Evolutionary conservation across 2,113 vertebrate species (phyloP), one percentile per base, ranked within the genome.

Genomic region (Eretmochelys imbricata): DNA sequence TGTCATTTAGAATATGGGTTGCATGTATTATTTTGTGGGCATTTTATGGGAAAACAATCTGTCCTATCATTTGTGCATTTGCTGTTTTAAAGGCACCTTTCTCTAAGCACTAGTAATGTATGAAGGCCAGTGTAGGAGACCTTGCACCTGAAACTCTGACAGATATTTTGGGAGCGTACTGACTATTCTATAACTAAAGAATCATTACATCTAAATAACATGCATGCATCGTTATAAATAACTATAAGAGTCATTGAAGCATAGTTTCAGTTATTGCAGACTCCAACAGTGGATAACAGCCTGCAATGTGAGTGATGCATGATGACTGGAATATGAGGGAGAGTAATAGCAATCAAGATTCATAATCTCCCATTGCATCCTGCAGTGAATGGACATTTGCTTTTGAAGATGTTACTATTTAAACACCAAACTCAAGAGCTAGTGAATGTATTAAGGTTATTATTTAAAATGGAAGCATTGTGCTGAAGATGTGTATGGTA

Each of bases 11-110:
- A 35, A 4, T 3, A 31, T 20, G 6, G 38, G 8, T 4, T 5
- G 12, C 48, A 24, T 7, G 35, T 5, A n/a, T 72, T 51, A 75
- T 16, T 38, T 62, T 83, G n/a, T 76, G 57, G 62, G 46, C 0
- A 0, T 31, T 88, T 65, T 84, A 17, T 35, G 48, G 49, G n/a
- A 79, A 49, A 29, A 1, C 87, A 59, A 20, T 25, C 51, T 42
- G 38, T 51, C 14, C 48, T 2, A 11, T 42, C 31, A 20, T 46
- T 49, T 50, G 20, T 25, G 35, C 0, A 0, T 46, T 48, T 55
- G 8, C n/a, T 51, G 29, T 54, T 54, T 89, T 35, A 55, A 80
- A 88, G 85, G 6, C 24, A 78, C 2, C 9, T 57, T 87, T 35
- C 82, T 81, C 1, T 1, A 6, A 5, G 2, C 13, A 78, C 5